Evolutionary conservation across 2,113 vertebrate species (phyloP).

Genomic region (Harpagus bidentatus): DNA sequence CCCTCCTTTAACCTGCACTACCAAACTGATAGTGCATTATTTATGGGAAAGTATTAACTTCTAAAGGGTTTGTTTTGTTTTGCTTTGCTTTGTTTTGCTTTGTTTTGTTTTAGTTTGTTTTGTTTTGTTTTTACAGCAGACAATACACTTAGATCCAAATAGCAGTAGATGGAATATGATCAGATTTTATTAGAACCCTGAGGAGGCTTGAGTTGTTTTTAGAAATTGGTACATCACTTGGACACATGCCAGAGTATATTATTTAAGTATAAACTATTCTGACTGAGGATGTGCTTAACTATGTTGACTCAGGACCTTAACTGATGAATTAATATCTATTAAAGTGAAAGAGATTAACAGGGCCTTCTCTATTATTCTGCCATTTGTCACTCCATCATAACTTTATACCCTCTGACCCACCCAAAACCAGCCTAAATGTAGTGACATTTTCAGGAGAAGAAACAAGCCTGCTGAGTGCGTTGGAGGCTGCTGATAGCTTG

Average conservation of each 20-base stretch:
- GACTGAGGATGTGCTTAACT: background rate
- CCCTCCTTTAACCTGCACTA: background rate
- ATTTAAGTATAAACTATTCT: background rate
- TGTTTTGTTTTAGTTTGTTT: fast-evolving
- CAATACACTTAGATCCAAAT: background rate
- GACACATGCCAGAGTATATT: background rate
- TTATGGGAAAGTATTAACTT: background rate
- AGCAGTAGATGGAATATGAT: background rate
- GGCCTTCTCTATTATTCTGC: background rate
- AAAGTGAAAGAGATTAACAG: background rate
- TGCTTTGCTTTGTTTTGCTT: background rate
- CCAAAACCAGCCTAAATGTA: background rate
- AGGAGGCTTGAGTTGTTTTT: background rate
- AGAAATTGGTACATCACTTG: background rate
- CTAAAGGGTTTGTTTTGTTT: background rate
- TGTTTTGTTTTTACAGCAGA: background rate
- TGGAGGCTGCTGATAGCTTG: background rate
- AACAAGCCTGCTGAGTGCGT: background rate
- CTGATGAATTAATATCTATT: background rate
- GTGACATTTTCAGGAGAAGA: background rate
- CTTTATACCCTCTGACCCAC: background rate
- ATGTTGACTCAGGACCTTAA: background rate
- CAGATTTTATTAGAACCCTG: background rate
- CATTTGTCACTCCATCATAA: background rate
- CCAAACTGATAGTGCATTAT: background rate